These are phyloP conservation scores for Urocolius indicus DNA, from an alignment of 2,113 vertebrate genomes.

Conservation along the genomic window DNA sequence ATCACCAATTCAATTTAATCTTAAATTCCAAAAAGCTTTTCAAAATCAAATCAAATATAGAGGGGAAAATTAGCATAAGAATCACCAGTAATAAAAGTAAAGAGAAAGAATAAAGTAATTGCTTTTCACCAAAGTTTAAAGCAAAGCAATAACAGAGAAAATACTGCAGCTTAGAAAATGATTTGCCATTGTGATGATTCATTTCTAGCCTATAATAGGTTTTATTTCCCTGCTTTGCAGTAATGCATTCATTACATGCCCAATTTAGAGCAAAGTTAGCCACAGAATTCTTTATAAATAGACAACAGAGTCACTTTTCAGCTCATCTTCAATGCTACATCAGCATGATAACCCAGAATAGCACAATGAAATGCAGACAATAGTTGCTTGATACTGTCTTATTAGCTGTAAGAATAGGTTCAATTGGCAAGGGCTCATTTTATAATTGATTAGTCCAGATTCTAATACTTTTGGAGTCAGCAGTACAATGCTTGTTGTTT, in stretches of 20 bases:
- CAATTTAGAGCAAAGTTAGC: slow-evolving; percentile 72
- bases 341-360: not conserved
- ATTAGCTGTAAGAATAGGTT: not conserved
- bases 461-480: not conserved
- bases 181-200: slow-evolving; percentile 70
- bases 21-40: slow-evolving; percentile 34
- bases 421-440: not conserved
- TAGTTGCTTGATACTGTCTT: not conserved
- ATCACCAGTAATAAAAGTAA: slow-evolving; percentile 69
- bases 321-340: slow-evolving; percentile 15
- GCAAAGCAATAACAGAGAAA: slow-evolving; percentile 72
- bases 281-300: slow-evolving; percentile 54
- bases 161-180: slow-evolving; percentile 63
- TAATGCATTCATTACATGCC: slow-evolving; percentile 76
- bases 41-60: slow-evolving; percentile 51
- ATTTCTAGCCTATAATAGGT: slow-evolving; percentile 73
- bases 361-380: not conserved
- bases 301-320: slow-evolving; percentile 32
- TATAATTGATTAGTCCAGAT: not conserved
- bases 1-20: slow-evolving; percentile 5
- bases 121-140: slow-evolving; percentile 68
- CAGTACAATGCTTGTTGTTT: not conserved
- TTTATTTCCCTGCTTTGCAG: slow-evolving; percentile 67
- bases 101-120: slow-evolving; percentile 68
- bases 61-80: slow-evolving; percentile 56